phyloP scores from a whole-genome alignment of 53 echinoderm and acorn worm genomes.

The Holothuria leucospilota region DNA sequence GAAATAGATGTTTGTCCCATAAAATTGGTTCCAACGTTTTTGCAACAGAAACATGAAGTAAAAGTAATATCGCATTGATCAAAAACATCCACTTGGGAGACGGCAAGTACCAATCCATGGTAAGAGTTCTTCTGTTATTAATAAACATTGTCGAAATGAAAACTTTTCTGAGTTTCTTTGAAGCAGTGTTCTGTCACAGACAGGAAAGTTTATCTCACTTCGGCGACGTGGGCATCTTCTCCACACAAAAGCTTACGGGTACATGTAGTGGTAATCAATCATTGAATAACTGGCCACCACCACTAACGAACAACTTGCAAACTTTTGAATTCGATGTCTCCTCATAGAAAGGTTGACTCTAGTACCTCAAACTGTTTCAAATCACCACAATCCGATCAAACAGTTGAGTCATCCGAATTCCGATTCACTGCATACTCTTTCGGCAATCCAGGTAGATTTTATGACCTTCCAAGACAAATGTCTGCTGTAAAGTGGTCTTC shows the following conservation, averaged over 20 bases:
- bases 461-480: conserved; percentile 18
- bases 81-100: conserved; percentile 47
- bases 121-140: background rate
- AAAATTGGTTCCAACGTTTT: conserved; percentile 46
- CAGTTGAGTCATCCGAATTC: conserved; percentile 26
- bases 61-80: conserved; percentile 36
- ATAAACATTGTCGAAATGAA: conserved; percentile 31
- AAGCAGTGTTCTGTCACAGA: too few species aligned
- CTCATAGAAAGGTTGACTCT: too few species aligned
- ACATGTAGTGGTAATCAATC: too few species aligned
- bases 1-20: conserved; percentile 44
- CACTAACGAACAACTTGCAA: too few species aligned
- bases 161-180: background rate
- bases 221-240: too few species aligned
- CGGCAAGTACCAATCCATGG: conserved; percentile 44
- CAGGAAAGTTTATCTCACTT: too few species aligned
- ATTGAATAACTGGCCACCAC: too few species aligned
- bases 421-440: conserved; percentile 12
- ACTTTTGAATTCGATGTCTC: too few species aligned
- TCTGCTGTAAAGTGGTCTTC: background rate
- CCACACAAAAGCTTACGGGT: too few species aligned
- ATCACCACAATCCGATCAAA: conserved; percentile 46
- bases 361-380: background rate
- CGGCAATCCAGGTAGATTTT: conserved; percentile 13
- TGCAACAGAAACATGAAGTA: conserved; percentile 44